A percentile compares a stretch with the other conserved stretches of the same genome.
Evolutionary conservation across 2,888 invertebrate species (phyloP).

Genomic region (Erebia aethiops): DNA sequence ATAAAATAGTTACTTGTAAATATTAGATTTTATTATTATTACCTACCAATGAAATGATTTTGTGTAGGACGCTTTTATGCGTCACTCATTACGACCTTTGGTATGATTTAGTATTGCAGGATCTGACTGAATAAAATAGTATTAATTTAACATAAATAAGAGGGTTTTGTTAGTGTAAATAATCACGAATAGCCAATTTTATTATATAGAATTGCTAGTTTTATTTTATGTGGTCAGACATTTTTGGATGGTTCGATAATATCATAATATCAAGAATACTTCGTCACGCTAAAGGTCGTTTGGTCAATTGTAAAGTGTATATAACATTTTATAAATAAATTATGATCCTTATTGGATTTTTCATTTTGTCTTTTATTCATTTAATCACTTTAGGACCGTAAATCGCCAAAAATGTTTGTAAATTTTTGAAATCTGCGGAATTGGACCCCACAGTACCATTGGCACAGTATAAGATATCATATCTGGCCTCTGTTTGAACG

Average conservation of each 20-base stretch:
- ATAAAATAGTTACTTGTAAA: conserved; percentile 53
- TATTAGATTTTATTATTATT: conserved; percentile 60
- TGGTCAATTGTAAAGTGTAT: conserved; percentile 81
- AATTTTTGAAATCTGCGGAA: no score
- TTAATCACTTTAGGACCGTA: conserved; percentile 46
- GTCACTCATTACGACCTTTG: conserved; percentile 59
- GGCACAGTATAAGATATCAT: no score
- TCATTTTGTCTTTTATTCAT: conserved; percentile 59
- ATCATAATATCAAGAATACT: conserved; percentile 42
- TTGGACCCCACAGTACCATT: no score
- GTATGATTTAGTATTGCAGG: conserved; percentile 56
- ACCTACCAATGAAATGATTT: conserved; percentile 63
- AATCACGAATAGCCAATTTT: conserved; percentile 31
- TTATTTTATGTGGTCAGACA: conserved; percentile 26
- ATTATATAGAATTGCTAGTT: conserved; percentile 34
- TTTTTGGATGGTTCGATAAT: conserved; percentile 33
- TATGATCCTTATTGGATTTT: conserved; percentile 80
- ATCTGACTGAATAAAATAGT: conserved; percentile 42
- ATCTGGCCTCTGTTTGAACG: no score
- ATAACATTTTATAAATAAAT: conserved; percentile 80
- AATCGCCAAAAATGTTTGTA: no score
- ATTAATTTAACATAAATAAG: conserved; percentile 31
- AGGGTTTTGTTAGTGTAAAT: conserved; percentile 22
- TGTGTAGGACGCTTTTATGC: conserved; percentile 66
- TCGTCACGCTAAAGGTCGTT: conserved; percentile 64